phyloP scores from a whole-genome alignment of 2,888 invertebrate species.

The Platycheirus rosarum region DNA sequence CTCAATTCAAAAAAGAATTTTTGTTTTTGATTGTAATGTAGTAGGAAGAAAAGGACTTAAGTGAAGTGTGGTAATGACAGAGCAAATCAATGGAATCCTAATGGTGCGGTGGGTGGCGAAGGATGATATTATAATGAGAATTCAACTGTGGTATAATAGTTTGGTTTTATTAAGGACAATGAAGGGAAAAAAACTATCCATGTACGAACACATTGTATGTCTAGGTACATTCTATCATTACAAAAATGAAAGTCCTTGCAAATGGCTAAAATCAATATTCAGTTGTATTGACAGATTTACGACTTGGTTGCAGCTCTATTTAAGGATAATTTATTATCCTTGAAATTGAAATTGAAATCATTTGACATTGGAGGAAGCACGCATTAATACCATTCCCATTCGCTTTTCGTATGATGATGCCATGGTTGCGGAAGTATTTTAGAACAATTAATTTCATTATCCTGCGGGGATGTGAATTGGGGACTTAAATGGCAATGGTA shows the following conservation, averaged over 20 bases:
- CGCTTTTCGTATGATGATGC: not conserved
- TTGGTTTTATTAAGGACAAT: conserved; percentile 47
- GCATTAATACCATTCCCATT: not conserved
- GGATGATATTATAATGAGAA: conserved; percentile 55
- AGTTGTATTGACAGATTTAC: conserved; percentile 70
- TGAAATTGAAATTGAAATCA: conserved; percentile 66
- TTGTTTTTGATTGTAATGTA: conserved; percentile 59
- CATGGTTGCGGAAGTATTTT: not conserved
- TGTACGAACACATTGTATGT: conserved; percentile 36
- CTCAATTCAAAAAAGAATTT: conserved; percentile 57
- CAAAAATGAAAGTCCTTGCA: conserved; percentile 30
- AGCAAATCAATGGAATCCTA: conserved; percentile 39
- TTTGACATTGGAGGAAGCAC: conserved; percentile 2
- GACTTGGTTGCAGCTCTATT: conserved; percentile 57
- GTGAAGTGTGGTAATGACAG: conserved; percentile 42
- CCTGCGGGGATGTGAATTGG: too few species aligned
- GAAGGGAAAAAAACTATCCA: conserved; percentile 20
- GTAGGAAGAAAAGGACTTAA: conserved; percentile 4
- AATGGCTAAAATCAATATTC: conserved; percentile 53
- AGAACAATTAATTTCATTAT: not conserved
- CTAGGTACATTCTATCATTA: conserved; percentile 26
- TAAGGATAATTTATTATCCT: conserved; percentile 69
- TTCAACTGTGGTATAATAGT: conserved; percentile 59
- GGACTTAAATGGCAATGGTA: too few species aligned
- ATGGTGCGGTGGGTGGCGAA: not conserved